Percentiles rank a stretch among this genome's conserved stretches.
Conservation (phyloP, 2,113 vertebrate genomes). For the Buteo buteo region DNA sequence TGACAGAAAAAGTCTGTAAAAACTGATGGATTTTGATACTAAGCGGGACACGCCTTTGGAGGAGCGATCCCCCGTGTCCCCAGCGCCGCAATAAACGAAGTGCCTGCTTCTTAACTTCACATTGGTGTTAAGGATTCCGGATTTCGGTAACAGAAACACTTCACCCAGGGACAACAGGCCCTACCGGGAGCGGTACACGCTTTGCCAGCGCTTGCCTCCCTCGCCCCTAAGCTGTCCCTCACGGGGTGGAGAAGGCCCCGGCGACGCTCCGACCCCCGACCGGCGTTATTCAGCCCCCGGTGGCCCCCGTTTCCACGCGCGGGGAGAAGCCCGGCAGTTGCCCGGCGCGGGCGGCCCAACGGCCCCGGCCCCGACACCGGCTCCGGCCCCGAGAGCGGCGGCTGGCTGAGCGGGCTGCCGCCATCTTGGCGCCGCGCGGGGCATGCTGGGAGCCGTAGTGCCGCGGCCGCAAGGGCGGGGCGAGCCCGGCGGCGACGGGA, state of each 20-base stretch:
- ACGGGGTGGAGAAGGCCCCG: too few species aligned
- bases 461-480: too few species aligned
- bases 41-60: too few species aligned
- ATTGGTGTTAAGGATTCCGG: too few species aligned
- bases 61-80: too few species aligned
- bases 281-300: background rate
- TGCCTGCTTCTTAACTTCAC: too few species aligned
- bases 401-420: fast-evolving
- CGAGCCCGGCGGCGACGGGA: background rate
- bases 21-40: too few species aligned
- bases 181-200: background rate
- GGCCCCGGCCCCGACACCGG: too few species aligned
- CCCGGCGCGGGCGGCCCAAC: background rate
- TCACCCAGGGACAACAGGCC: background rate
- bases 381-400: too few species aligned
- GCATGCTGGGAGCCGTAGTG: background rate
- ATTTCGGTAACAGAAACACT: background rate
- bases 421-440: background rate
- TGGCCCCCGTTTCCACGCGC: too few species aligned
- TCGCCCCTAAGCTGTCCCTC: background rate
- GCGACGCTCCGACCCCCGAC: background rate
- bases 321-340: background rate
- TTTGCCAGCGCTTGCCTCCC: background rate
- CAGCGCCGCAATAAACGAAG: too few species aligned
- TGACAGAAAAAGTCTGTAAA: too few species aligned